These are phyloP conservation scores for Drosophila elegans DNA, from an alignment of 1,140 invertebrate genomes.

Conservation along the genomic window DNA sequence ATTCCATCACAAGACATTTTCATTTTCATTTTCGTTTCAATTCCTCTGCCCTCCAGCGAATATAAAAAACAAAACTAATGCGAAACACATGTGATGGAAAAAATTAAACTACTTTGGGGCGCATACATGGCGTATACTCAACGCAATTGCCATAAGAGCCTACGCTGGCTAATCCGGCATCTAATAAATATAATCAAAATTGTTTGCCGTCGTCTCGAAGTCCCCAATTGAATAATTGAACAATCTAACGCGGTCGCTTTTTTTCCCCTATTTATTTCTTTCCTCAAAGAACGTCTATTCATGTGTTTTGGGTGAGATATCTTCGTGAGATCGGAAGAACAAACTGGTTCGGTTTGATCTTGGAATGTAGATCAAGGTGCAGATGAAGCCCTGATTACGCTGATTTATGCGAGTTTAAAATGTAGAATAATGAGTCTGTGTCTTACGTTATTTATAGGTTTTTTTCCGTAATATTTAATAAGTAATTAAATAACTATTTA, in stretches of 20 bases:
- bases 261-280: background rate
- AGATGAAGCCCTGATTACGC: background rate
- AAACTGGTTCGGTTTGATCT: slow-evolving; percentile 8
- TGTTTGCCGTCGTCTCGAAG: slow-evolving; percentile 17
- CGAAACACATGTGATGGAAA: slow-evolving; percentile 17
- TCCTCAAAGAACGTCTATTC: slow-evolving; percentile 30
- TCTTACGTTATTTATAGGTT: background rate
- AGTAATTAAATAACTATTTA: background rate
- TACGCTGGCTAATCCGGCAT: slow-evolving; percentile 58
- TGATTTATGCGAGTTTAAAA: background rate
- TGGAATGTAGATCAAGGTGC: slow-evolving; percentile 25
- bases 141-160: slow-evolving; percentile 38
- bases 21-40: slow-evolving; percentile 2
- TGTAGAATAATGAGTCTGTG: background rate
- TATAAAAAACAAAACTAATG: slow-evolving; percentile 11
- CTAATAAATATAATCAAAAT: slow-evolving; percentile 72
- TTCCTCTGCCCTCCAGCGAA: background rate
- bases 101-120: slow-evolving; percentile 6
- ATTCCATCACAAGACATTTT: slow-evolving; percentile 8
- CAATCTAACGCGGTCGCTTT: slow-evolving; percentile 49
- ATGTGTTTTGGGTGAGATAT: background rate
- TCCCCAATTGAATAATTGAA: slow-evolving; percentile 79
- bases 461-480: background rate
- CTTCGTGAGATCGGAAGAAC: background rate
- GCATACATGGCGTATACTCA: slow-evolving; percentile 62